These are phyloP conservation scores for Halictus quadricinctus DNA, from an alignment of 2,888 invertebrate genomes.

Conservation along the genomic window DNA sequence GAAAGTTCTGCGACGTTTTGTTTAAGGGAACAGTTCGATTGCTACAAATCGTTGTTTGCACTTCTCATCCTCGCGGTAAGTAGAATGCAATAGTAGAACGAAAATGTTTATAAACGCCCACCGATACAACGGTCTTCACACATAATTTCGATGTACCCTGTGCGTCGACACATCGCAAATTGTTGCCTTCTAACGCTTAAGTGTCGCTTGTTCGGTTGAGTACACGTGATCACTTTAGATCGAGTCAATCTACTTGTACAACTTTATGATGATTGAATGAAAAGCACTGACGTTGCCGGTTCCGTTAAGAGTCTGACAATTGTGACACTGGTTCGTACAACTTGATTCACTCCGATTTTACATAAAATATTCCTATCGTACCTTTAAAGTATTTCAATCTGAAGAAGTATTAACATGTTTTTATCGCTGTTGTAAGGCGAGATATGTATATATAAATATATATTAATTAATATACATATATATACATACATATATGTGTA, in stretches of 20 bases:
- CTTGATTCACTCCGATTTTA: constrained; percentile 23
- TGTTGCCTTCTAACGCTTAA: constrained; percentile 33
- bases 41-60: background rate
- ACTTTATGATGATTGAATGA: background rate
- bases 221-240: constrained; percentile 4
- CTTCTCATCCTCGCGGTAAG: background rate
- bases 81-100: background rate
- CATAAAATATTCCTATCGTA: background rate
- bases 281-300: background rate
- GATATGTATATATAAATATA: background rate
- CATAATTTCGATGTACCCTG: background rate
- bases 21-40: background rate
- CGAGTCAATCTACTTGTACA: constrained; percentile 1
- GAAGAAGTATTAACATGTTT: constrained; percentile 32
- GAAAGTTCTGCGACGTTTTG: background rate
- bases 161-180: constrained; percentile 4
- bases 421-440: constrained; percentile 3
- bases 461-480: background rate
- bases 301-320: background rate
- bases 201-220: constrained; percentile 13
- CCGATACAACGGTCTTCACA: background rate
- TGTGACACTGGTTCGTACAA: background rate
- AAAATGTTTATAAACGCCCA: background rate
- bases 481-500: background rate
- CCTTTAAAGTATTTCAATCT: constrained; percentile 18